These are phyloP conservation scores for Istiophorus platypterus DNA, from an alignment of 2,113 vertebrate species.

Conservation along the genomic window DNA sequence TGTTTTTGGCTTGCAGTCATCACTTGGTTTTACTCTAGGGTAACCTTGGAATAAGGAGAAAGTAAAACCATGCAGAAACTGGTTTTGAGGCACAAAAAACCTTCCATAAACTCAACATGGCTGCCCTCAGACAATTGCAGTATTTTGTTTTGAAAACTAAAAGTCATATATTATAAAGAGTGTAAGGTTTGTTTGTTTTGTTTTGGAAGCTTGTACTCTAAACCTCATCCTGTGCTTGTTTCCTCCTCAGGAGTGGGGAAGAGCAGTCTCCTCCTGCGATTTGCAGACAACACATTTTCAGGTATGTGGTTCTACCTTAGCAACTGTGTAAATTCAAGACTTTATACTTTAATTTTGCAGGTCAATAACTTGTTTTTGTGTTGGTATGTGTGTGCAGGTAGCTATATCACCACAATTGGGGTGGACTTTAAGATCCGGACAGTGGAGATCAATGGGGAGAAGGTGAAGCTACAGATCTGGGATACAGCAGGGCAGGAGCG, in stretches of 20 bases:
- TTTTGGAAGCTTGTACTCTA: constrained; percentile 15
- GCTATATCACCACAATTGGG: constrained; percentile 98
- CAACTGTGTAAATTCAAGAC: background rate
- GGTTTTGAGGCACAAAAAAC: background rate
- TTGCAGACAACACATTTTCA: constrained; percentile 99
- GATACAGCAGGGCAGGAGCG: constrained; percentile 98
- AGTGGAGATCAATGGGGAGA: constrained; percentile 98
- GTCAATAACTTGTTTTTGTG: background rate
- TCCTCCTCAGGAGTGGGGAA: constrained; percentile 93
- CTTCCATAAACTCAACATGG: background rate
- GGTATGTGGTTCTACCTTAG: constrained; percentile 81
- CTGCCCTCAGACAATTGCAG: background rate
- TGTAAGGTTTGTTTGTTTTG: background rate
- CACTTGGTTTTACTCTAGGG: background rate
- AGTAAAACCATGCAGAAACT: background rate
- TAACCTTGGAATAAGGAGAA: constrained; percentile 4
- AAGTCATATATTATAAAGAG: background rate
- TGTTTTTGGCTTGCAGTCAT: background rate
- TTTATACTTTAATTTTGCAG: background rate
- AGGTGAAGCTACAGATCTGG: constrained; percentile 99
- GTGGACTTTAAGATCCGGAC: constrained; percentile 99
- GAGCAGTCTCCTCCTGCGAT: constrained; percentile 97
- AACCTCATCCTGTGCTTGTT: constrained; percentile 56
- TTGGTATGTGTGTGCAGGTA: constrained; percentile 84
- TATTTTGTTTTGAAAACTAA: background rate